Evolutionary conservation across 2,113 vertebrate species (phyloP), one percentile per base, ranked within the genome.

Genomic region (Marmota monax): DNA sequence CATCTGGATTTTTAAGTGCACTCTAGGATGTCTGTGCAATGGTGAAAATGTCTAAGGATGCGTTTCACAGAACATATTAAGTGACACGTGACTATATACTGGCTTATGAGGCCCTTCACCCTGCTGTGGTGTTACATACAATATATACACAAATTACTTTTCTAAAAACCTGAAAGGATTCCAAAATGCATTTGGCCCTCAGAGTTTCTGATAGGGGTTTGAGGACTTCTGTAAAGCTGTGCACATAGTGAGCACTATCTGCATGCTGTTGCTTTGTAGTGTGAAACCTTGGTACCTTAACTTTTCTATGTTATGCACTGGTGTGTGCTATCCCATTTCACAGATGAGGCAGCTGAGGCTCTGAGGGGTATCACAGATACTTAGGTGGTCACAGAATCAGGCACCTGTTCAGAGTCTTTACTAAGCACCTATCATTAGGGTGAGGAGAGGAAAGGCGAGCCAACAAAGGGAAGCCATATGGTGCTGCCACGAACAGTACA

Each of bases 211-310:
- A 1, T 14, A 25, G 88, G 72, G 32, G n/a, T 4, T 27, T 7
- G 1, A 58, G 48, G 39, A 3, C n/a, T 53, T 63, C 73, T 45
- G 1, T 18, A 18, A 58, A 51, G 58, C 51, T 48, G 34, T 86
- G 45, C 17, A 14, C 22, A 4, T 37, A 25, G 16, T 5, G 20
- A 77, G 51, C 37, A 14, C 51, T 9, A 18, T 45, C 34, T 61
- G 65, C 29, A 4, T 9, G 7, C 23, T 14, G 14, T 27, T 20
- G 1, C 74, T 77, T 7, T 0, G 0, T 29, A 5, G 27, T 0
- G 3, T 84, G 53, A 61, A 58, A 1, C 11, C 79, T 45, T 6
- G 17, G 80, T 34, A 22, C 42, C 53, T 39, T 16, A 53, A 14
- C 34, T 72, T 10, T 56, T 51, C 16, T 74, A 1, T 0, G 1